Percentiles rank a stretch among this genome's conserved stretches.
These are phyloP conservation scores for Takifugu rubripes DNA, from an alignment of 2,797 vertebrate species.

Conservation along the genomic window DNA sequence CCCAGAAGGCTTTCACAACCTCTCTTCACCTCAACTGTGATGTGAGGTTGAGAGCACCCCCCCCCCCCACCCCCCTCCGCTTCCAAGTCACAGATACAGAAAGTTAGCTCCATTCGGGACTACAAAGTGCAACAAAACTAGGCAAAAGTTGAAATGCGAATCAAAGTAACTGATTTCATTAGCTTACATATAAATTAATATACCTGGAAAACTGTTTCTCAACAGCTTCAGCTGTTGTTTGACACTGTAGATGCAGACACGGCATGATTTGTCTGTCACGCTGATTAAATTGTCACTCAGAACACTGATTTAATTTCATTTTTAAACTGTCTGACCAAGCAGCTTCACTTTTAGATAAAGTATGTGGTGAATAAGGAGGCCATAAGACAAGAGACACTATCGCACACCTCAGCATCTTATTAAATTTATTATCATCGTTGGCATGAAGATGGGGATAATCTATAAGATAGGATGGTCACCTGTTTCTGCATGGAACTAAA, in stretches of 20 bases:
- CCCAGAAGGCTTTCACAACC: constrained; percentile 65
- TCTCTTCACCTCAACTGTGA: constrained; percentile 60
- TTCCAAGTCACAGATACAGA: constrained; percentile 38
- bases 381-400: too few species aligned
- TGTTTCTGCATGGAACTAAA: too few species aligned
- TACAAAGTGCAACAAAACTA: constrained; percentile 21
- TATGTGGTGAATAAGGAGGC: neutral
- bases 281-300: constrained; percentile 1
- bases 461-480: too few species aligned
- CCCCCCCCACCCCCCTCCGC: neutral
- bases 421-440: too few species aligned
- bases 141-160: constrained; percentile 49
- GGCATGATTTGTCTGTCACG: constrained; percentile 60
- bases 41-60: constrained; percentile 29
- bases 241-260: constrained; percentile 44
- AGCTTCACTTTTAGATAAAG: constrained; percentile 54
- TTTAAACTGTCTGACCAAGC: too few species aligned
- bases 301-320: too few species aligned
- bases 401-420: too few species aligned
- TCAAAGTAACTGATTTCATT: constrained; percentile 27
- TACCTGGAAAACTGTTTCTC: constrained; percentile 24
- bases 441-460: too few species aligned
- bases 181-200: constrained; percentile 29
- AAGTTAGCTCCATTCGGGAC: constrained; percentile 56
- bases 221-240: constrained; percentile 43